Conservation (phyloP, 35 echinoderm and acorn worm genomes). For the Diadema setosum region DNA sequence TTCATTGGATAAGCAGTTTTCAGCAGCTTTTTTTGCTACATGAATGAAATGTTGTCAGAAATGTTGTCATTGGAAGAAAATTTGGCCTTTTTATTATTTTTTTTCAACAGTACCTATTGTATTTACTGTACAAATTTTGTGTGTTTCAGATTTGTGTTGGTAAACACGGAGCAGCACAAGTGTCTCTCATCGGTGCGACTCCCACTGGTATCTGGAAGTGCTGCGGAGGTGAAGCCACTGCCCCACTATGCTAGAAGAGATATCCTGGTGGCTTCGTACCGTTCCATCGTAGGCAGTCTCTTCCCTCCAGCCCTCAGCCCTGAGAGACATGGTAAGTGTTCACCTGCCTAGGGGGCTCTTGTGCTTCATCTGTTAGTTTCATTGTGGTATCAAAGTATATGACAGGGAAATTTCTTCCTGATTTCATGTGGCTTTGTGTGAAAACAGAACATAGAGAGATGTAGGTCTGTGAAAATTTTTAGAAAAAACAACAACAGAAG, state of each 20-base stretch:
- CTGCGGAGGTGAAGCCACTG: conserved; percentile 59
- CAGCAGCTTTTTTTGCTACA: no score
- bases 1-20: no score
- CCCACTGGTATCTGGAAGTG: conserved; percentile 43
- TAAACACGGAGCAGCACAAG: conserved; percentile 87
- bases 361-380: no score
- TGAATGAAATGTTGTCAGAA: not conserved
- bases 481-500: no score
- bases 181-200: conserved; percentile 67
- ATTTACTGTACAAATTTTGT: no score
- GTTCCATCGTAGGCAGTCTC: conserved; percentile 68
- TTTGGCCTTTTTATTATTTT: not conserved
- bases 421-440: no score
- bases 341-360: no score
- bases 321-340: conserved; percentile 75
- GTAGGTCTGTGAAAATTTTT: no score
- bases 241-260: conserved; percentile 48
- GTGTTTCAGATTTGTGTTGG: conserved; percentile 63
- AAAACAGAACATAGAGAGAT: no score
- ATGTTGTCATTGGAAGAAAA: not conserved
- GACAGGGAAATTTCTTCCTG: no score
- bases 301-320: conserved; percentile 81
- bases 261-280: conserved; percentile 80
- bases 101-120: no score
- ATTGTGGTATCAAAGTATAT: no score